Base-by-base conservation (phyloP, 2,888 invertebrate species). In the Tenthredo livida region DNA sequence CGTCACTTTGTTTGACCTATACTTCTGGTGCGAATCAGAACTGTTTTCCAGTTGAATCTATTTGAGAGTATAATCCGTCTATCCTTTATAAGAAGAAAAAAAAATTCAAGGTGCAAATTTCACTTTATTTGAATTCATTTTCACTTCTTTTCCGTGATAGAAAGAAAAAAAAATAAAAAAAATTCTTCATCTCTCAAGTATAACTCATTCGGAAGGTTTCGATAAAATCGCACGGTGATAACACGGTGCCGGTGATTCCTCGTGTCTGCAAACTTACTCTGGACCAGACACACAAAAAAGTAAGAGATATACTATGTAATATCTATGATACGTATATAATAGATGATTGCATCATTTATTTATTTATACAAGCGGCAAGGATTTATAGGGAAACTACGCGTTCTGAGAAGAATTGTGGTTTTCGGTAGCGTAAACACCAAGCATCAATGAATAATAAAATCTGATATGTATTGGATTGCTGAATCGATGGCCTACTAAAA, bases 161-260 rank as follows among this genome's bases (percentile, higher is more conserved):
- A 12, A 43, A 43, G 2, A 43, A 43, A 12, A 43, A 15, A 47
- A 15, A 47, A 15, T 15, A 47, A 12, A 43, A 43, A 43, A 43
- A 43, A 43, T 12, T 61, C 21, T 25, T 10, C 61, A 61, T 67
- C 15, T 33, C 29, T 29, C 29, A 65, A 65, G 65, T 65, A 29
- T 5, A 17, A 72, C 72, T 37, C 2, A 37, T 72, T 50, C 29
- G 12, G 50, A 25, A 29, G 17, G 17, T 50, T 54, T 50, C 50
- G 50, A n/a, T 54, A 15, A 29, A 77, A 50, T 50, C 33, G 17
- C 17, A 15, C 61, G 80, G 80, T 80, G 40, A 25, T 25, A 61
- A 80, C 15, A n/a, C 58, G 80, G 80, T 80, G 80, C 61, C 61
- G 61, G 58, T 40, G 58, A 80, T 80, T 61, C n/a, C 50, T 50